Evolutionary conservation across 2,888 invertebrate species (phyloP).

Genomic region (Drosophila nr. perissopoda): DNA sequence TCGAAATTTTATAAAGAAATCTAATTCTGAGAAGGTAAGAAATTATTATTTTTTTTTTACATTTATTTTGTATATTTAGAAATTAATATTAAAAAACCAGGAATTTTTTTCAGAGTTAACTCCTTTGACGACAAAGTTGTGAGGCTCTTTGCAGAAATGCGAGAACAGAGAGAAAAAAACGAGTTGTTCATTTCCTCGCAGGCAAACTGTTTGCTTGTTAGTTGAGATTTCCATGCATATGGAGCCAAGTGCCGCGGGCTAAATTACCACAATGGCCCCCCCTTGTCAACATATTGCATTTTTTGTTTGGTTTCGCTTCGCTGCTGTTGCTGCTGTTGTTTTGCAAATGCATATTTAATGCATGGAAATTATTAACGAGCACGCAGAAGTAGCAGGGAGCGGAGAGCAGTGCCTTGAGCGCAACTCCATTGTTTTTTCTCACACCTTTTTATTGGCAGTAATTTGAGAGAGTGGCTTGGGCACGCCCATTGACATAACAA

Average conservation of each 20-base stretch:
- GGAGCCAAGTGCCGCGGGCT: conserved; percentile 53
- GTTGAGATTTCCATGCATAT: conserved; percentile 68
- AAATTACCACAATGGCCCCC: conserved; percentile 49
- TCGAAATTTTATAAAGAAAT: too few relatives aligned
- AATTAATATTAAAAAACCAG: not conserved
- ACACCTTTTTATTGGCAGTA: conserved; percentile 58
- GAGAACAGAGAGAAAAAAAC: conserved; percentile 11
- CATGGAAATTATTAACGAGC: conserved; percentile 70
- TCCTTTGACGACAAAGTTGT: not conserved
- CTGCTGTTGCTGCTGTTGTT: conserved; percentile 45
- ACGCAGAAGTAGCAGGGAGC: conserved; percentile 10
- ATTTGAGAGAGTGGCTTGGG: conserved; percentile 45
- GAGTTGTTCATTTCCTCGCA: conserved; percentile 49
- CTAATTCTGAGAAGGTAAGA: too few relatives aligned
- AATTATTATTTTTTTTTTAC: too few relatives aligned
- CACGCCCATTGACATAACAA: conserved; percentile 21
- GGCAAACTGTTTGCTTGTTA: conserved; percentile 64
- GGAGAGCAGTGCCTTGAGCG: conserved; percentile 24
- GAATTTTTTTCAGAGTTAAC: not conserved
- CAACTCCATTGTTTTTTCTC: conserved; percentile 15
- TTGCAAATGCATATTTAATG: conserved; percentile 67
- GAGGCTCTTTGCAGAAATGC: conserved; percentile 1
- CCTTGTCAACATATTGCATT: conserved; percentile 56
- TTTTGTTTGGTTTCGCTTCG: not conserved
- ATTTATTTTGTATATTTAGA: too few relatives aligned